Base-by-base conservation (phyloP, 2,113 vertebrate species). In the Corythaeola cristata region DNA sequence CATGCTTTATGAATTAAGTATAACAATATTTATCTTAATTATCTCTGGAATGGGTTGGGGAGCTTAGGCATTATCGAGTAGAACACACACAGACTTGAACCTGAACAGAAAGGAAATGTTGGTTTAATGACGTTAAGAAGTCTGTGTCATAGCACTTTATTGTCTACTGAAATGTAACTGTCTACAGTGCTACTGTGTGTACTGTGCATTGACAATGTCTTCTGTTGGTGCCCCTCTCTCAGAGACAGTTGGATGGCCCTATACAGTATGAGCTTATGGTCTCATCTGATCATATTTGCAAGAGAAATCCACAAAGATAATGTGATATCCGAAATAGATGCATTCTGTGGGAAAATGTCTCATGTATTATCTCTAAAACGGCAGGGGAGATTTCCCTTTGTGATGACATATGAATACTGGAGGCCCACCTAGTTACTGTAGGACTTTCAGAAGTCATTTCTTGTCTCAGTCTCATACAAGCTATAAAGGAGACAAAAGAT, bases 1-100 rank as follows among this genome's bases (percentile, higher is more conserved):
- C 75, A 76, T 66, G 11, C 30, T 85, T 88, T 83, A 76, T 73
- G 90, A 93, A 96, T 86, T 80, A 90, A 79, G 7, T 83, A 37
- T 52, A 86, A 93, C 32, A 86, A 59, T 86, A 93, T 90, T 97
- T 92, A 69, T 88, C 59, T 84, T 85, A 66, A 90, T 93, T 93
- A 63, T 62, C 63, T 88, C 45, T 66, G 41, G 11, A 88, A 86
- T 37, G 45, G 41, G 6, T 62, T 67, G 55, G 11, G 55, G 23
- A 63, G 47, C 72, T 84, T 75, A 84, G 68, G 41, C 23, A 6
- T 81, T 90, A 24, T 45, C 71, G 58, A 88, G 27, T 33, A 79
- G 88, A 93, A 89, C 83, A 86, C 72, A 91, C 83, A 94, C 15
- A 90, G 64, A 67, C 32, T 88, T 13, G 5, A 88, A 78, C 21